phyloP scores from a whole-genome alignment of 2,797 vertebrate genomes.

The Enteromius trimaculatus region DNA sequence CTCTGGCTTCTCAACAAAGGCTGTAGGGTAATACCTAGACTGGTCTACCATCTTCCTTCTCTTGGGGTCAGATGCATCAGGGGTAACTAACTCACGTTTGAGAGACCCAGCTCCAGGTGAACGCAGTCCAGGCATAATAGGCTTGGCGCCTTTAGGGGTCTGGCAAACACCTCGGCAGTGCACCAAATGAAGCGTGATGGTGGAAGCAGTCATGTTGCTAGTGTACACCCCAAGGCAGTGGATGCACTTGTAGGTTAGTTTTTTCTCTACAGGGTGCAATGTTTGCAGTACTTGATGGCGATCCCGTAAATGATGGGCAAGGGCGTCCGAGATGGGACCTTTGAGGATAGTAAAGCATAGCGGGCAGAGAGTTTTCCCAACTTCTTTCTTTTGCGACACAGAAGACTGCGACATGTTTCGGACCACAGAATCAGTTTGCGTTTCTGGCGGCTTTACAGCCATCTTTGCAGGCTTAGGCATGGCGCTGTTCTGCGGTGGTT shows the following conservation, averaged over 20 bases:
- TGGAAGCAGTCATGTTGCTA: slow-evolving; percentile 98
- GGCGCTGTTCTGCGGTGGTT: slow-evolving; percentile 57
- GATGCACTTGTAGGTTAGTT: slow-evolving; percentile 98
- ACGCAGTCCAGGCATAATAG: slow-evolving; percentile 77
- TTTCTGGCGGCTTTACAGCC: slow-evolving; percentile 80
- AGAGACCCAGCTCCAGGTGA: slow-evolving; percentile 80
- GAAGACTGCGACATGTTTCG: slow-evolving; percentile 81
- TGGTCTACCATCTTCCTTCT: slow-evolving; percentile 81
- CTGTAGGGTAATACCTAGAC: slow-evolving; percentile 74
- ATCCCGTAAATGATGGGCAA: slow-evolving; percentile 92
- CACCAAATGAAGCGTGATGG: slow-evolving; percentile 95
- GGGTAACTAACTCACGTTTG: slow-evolving; percentile 86
- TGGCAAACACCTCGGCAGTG: slow-evolving; percentile 96
- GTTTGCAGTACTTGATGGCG: slow-evolving; percentile 97
- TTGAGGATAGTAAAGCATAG: slow-evolving; percentile 97
- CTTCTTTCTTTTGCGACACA: slow-evolving; percentile 85
- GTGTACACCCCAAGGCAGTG: slow-evolving; percentile 98
- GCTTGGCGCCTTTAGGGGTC: slow-evolving; percentile 85
- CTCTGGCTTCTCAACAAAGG: slow-evolving; percentile 80
- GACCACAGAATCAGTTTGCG: slow-evolving; percentile 75
- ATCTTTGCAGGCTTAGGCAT: slow-evolving; percentile 57
- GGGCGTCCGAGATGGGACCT: slow-evolving; percentile 91
- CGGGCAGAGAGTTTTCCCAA: slow-evolving; percentile 95
- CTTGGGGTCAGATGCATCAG: slow-evolving; percentile 81
- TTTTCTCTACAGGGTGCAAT: slow-evolving; percentile 96